phyloP scores from a whole-genome alignment of 2,888 invertebrate species.

The Dasysyrphus tricinctus region DNA sequence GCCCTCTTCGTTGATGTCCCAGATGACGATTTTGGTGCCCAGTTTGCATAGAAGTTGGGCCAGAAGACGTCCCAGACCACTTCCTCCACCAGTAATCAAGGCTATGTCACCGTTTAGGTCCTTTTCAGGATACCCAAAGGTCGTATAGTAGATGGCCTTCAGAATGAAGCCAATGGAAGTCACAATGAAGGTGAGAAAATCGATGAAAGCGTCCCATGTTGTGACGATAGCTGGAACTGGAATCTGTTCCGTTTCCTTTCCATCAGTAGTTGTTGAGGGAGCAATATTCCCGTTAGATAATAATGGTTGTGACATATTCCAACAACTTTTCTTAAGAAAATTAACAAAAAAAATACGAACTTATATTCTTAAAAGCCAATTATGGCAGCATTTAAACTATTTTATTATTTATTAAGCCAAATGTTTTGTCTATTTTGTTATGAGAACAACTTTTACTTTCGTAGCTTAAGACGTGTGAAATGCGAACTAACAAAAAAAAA shows the following conservation, averaged over 20 bases:
- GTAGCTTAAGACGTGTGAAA: conserved; percentile 32
- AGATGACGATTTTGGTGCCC: conserved; percentile 91
- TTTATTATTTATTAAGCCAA: background rate
- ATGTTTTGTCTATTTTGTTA: conserved; percentile 5
- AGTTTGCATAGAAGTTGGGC: conserved; percentile 90
- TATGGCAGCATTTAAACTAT: conserved; percentile 14
- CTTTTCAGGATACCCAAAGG: conserved; percentile 87
- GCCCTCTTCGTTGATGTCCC: conserved; percentile 94
- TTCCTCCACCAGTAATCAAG: conserved; percentile 95
- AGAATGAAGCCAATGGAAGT: conserved; percentile 83
- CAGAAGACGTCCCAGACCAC: conserved; percentile 91
- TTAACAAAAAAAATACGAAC: background rate
- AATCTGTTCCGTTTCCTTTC: conserved; percentile 6
- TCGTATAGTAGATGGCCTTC: conserved; percentile 86
- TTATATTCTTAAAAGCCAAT: background rate
- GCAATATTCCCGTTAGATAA: conserved; percentile 42
- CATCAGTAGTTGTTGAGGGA: background rate
- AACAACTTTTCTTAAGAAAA: background rate
- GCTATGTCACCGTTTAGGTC: conserved; percentile 89
- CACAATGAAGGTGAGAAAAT: conserved; percentile 81
- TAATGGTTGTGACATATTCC: conserved; percentile 43
- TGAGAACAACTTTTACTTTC: conserved; percentile 72
- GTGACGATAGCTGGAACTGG: conserved; percentile 22
- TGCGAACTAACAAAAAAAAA: conserved; percentile 36
- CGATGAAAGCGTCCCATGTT: conserved; percentile 79